Evolutionary conservation across 1,140 invertebrate species (phyloP).

Genomic region (Euschistus heros): DNA sequence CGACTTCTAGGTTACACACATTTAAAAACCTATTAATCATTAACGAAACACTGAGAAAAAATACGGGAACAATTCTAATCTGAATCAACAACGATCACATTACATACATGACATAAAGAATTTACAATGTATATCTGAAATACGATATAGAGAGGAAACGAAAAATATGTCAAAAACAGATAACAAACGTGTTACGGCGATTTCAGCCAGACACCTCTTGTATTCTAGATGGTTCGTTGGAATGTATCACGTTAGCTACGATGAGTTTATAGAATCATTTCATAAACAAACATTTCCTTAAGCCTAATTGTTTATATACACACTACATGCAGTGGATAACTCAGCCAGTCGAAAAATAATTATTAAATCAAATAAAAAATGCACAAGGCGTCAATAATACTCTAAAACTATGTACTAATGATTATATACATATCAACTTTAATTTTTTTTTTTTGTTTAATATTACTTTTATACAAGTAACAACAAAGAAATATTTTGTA

Average conservation of each 20-base stretch:
- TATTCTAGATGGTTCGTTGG: conserved; percentile 21
- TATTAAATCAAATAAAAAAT: no score
- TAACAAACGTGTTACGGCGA: conserved; percentile 18
- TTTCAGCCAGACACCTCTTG: conserved; percentile 19
- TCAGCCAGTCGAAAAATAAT: not conserved
- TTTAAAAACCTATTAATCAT: not conserved
- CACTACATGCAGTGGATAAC: conserved; percentile 27
- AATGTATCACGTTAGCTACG: conserved; percentile 26
- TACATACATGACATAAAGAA: conserved; percentile 7
- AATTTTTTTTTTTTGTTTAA: conserved; percentile 18
- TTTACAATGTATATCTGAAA: not conserved
- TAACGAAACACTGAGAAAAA: not conserved
- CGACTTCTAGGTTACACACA: not conserved
- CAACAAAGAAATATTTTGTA: conserved; percentile 23
- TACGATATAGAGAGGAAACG: conserved; percentile 2
- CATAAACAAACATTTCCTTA: not conserved
- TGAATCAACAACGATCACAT: not conserved
- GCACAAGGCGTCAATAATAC: no score
- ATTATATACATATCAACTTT: conserved; percentile 20
- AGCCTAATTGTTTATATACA: conserved; percentile 17
- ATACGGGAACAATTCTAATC: no score
- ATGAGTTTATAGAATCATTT: conserved; percentile 4
- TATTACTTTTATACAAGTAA: conserved; percentile 19
- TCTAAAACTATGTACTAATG: conserved; percentile 17
- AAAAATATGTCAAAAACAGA: not conserved